These are phyloP conservation scores for Clarias pachynema DNA, from an alignment of 2,797 vertebrate genomes.

Conservation along the genomic window DNA sequence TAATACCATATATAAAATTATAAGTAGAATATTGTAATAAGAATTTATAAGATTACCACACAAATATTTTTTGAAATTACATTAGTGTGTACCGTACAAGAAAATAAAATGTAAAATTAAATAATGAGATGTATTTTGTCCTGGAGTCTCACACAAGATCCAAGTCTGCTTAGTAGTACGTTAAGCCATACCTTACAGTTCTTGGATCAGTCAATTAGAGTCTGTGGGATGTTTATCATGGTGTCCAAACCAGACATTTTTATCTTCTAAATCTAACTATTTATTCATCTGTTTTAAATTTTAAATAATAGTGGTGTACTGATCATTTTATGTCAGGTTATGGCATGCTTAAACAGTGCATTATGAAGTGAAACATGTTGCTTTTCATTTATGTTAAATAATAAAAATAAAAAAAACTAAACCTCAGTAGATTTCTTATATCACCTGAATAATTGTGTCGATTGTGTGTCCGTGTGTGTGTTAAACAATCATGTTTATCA, in stretches of 20 bases:
- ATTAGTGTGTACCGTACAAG: background rate
- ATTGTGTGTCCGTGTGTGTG: background rate
- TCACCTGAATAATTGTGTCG: background rate
- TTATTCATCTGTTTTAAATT: background rate
- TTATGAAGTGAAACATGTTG: background rate
- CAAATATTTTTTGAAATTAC: background rate
- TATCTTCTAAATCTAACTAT: background rate
- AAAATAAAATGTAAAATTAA: background rate
- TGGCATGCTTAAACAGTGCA: background rate
- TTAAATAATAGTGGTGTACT: background rate
- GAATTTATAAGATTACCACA: background rate
- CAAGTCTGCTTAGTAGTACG: background rate
- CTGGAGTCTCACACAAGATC: background rate
- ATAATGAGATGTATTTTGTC: background rate
- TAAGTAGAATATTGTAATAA: no score
- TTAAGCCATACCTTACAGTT: background rate
- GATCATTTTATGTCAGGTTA: background rate
- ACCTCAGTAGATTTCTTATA: background rate
- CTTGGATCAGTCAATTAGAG: background rate
- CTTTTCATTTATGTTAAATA: background rate
- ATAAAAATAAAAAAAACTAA: background rate
- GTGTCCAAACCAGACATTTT: background rate
- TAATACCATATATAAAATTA: no score
- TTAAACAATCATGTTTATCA: background rate
- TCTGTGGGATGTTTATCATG: background rate